Evolutionary conservation across 2,888 invertebrate species (phyloP).

Genomic region (Tetragonisca angustula): DNA sequence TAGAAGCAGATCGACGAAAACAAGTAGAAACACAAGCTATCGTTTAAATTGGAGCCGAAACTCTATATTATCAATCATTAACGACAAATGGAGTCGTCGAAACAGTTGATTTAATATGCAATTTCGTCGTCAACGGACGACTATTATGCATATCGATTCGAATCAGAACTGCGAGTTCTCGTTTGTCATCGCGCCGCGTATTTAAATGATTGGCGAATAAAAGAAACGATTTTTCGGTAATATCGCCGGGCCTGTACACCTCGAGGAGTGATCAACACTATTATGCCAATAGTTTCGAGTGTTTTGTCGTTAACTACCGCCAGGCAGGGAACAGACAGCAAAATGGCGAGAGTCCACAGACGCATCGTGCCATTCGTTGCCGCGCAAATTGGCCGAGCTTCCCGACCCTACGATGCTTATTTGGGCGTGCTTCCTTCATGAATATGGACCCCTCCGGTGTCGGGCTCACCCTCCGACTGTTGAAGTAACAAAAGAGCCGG

Average conservation of each 20-base stretch:
- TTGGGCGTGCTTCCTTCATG: constrained; percentile 62
- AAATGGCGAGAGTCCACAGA: constrained; percentile 15
- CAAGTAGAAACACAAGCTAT: too few species aligned
- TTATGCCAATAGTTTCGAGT: constrained; percentile 18
- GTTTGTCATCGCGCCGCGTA: background rate
- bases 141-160: background rate
- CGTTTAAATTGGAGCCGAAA: background rate
- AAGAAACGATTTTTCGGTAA: constrained; percentile 21
- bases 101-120: background rate
- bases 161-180: background rate
- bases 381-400: constrained; percentile 57
- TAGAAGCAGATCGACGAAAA: too few species aligned
- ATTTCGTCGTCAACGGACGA: background rate
- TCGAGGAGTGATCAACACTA: constrained; percentile 37
- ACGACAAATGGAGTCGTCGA: background rate
- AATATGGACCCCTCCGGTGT: constrained; percentile 62
- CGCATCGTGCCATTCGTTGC: constrained; percentile 47
- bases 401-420: constrained; percentile 51
- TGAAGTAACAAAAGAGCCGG: constrained; percentile 47
- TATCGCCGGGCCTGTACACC: background rate
- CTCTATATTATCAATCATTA: background rate
- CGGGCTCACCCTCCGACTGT: constrained; percentile 16
- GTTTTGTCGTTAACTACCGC: constrained; percentile 15
- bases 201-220: constrained; percentile 1
- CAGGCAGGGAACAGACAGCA: constrained; percentile 7